Conservation (phyloP, 2,888 invertebrate genomes). For the Anarsia innoxiella region DNA sequence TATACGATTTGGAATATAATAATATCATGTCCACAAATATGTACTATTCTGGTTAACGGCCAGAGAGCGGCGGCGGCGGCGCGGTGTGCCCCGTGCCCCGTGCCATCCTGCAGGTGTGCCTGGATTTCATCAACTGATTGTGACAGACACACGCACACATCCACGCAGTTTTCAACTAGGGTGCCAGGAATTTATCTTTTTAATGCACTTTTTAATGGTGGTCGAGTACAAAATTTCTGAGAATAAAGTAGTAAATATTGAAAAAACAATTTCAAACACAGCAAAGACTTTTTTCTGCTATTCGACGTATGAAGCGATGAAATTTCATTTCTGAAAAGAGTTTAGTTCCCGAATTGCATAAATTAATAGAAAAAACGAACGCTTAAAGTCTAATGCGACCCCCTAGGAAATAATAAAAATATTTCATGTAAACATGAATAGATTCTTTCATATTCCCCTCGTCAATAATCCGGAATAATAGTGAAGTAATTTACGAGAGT, state of each 20-base stretch:
- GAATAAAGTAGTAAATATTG: background rate
- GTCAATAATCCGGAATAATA: slow-evolving; percentile 42
- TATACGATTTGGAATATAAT: no score
- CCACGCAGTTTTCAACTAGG: no score
- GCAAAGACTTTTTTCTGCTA: no score
- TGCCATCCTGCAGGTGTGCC: slow-evolving; percentile 57
- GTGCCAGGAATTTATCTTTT: no score
- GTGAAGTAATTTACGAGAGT: slow-evolving; percentile 56
- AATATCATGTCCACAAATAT: no score
- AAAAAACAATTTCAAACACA: no score
- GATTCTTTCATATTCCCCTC: slow-evolving; percentile 39
- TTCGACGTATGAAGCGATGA: no score
- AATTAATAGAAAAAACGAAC: slow-evolving; percentile 26
- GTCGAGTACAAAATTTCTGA: no score
- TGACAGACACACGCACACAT: slow-evolving; percentile 38
- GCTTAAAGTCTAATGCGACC: slow-evolving; percentile 24
- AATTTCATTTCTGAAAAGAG: no score
- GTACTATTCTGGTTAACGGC: no score
- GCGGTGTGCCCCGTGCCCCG: background rate
- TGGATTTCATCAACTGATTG: slow-evolving; percentile 71
- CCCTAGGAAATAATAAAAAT: slow-evolving; percentile 39
- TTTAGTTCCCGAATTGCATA: background rate
- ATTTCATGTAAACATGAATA: slow-evolving; percentile 52
- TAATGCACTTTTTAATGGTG: no score
- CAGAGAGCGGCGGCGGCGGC: no score